Evolutionary conservation across 2,113 vertebrate species (phyloP), one percentile per base, ranked within the genome.

Genomic region (Zapus hudsonius): DNA sequence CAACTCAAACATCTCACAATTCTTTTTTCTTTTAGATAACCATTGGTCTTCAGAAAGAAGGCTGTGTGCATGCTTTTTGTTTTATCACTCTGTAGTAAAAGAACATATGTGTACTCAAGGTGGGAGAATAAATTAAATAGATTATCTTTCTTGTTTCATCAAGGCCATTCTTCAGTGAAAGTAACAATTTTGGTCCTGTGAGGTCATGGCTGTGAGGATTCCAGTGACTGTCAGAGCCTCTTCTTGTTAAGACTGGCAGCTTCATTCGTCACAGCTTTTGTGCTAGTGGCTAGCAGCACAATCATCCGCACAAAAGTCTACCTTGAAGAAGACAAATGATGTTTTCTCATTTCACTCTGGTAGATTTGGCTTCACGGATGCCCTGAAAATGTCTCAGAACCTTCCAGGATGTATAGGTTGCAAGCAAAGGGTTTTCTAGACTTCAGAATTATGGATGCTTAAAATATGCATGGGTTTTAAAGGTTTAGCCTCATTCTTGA

Each of bases 111-210:
- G 8, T 55, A 40, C 15, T 73, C 15, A 16, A 63, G 38, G 42
- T 27, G 52, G 59, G 87, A 57, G 59, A 70, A 74, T 87, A 74
- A 79, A 42, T 69, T 57, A 90, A 69, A 42, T n/a, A 70, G 27
- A 8, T 69, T 38, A 7, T 64, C 16, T 88, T 59, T n/a, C 27
- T 2, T 33, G 11, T 78, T 76, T 88, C 2, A 0, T 38, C 8
- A 25, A 75, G 64, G 47, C 29, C 29, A 31, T 44, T 64, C 9
- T 23, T 38, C 29, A 78, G 31, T 61, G 36, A 84, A 84, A 67
- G 19, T 27, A 40, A 59, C 17, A 19, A 0, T 17, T 12, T 72
- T n/a, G 36, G 38, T 6, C 29, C 0, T 20, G 1, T 0, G 7
- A 4, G 12, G 5, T 38, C 0, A 0, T 31, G 20, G 27, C 13